Conservation (phyloP, 2,797 vertebrate genomes). For the Cetoscarus ocellatus region DNA sequence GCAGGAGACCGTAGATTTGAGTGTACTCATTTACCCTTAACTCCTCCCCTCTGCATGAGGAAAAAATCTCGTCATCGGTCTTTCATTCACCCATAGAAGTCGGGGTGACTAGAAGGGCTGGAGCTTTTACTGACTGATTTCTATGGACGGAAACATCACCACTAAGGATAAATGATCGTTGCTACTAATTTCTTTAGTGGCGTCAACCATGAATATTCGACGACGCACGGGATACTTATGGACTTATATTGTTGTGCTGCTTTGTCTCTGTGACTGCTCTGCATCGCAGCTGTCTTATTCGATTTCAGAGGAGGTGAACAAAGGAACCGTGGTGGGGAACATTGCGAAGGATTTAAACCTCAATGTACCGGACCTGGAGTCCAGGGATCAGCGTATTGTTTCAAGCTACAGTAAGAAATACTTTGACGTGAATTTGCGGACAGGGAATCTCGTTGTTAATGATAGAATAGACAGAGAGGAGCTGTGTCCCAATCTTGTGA, state of each 20-base stretch:
- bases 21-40: not conserved
- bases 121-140: rapidly evolving
- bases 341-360: conserved; percentile 79
- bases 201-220: conserved; percentile 46
- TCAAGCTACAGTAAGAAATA: conserved; percentile 75
- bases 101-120: not conserved
- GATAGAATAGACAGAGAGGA: conserved; percentile 77
- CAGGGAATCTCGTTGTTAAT: conserved; percentile 72
- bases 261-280: conserved; percentile 61
- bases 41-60: conserved; percentile 53
- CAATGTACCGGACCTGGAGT: conserved; percentile 66
- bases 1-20: conserved; percentile 64
- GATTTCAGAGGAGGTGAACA: conserved; percentile 84
- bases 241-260: conserved; percentile 43
- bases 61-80: not conserved
- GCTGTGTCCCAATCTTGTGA: conserved; percentile 64
- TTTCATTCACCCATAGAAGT: not conserved
- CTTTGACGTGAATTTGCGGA: conserved; percentile 77
- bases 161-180: conserved; percentile 6
- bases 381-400: conserved; percentile 75
- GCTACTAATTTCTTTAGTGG: not conserved
- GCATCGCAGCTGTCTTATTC: conserved; percentile 81
- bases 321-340: conserved; percentile 56
- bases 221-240: conserved; percentile 7
- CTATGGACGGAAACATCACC: not conserved